Base-by-base conservation (phyloP, 2,113 vertebrate species). In the Zosterops hypoxanthus region DNA sequence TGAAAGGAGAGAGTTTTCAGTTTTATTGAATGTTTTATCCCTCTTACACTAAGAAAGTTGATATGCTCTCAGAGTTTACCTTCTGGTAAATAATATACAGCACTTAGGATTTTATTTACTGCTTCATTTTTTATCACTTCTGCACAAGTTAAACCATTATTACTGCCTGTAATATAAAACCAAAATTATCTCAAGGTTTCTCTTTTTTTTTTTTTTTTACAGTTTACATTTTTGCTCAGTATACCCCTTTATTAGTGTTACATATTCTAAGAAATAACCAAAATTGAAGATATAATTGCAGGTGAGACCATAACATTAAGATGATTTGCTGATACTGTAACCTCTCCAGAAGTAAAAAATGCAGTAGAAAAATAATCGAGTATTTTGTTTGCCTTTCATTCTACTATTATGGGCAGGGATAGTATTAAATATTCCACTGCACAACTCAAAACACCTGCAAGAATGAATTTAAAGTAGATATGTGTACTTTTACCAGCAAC, bases 1-100 rank as follows among this genome's bases (percentile, higher is more conserved):
- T 86, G 20, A 72, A 89, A 89, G 33, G 46, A 55, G 23, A 89
- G 39, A 39, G 9, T 20, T 86, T 93, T 86, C 50, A 24, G 31
- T 72, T 95, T 95, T 93, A 88, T 66, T 76, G 71, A 73, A 78
- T 75, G 34, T 44, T 94, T 93, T 92, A 86, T 94, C 47, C 33
- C 29, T 81, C 52, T 90, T 60, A 69, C n/a, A 49, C 82, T 86
- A 93, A 36, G 79, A 12, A 90, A 88, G 63, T 64, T 90, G 86
- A 66, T 56, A 90, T 3, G 26, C 42, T 52, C 28, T 63, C 39
- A 41, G 46, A 95, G 39, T 90, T 95, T 94, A 88, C 64, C 79
- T 90, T 44, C 47, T 60, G 47, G 16, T 80, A 88, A 73, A 13
- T 50, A 96, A 92, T 55, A 88, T 31, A 79, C n/a, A 82, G 23